These are phyloP conservation scores for Panthera uncia DNA, from an alignment of 2,113 vertebrate species.

Conservation along the genomic window DNA sequence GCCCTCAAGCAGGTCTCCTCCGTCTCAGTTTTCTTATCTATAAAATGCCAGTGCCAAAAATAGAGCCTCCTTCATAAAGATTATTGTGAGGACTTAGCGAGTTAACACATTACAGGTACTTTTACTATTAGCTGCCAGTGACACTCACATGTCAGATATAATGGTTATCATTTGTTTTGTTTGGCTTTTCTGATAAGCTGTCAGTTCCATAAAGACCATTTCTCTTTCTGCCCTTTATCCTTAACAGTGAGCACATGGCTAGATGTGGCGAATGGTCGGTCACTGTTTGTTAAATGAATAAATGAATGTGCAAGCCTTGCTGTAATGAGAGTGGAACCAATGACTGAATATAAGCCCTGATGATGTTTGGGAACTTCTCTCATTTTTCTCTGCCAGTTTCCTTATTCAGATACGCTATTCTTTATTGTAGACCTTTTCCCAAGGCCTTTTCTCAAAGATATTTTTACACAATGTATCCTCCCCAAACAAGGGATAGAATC, in stretches of 20 bases:
- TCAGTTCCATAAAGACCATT: background rate
- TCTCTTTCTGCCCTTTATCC: background rate
- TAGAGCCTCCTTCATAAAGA: background rate
- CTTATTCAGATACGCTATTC: background rate
- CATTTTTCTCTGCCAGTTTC: background rate
- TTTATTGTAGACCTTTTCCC: background rate
- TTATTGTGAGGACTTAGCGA: background rate
- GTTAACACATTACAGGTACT: background rate
- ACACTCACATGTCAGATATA: background rate
- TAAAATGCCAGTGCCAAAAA: background rate
- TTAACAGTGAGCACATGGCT: background rate
- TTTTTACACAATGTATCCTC: background rate
- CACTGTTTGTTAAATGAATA: background rate
- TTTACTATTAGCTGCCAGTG: background rate
- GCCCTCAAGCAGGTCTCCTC: background rate
- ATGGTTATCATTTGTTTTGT: background rate
- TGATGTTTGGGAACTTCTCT: background rate
- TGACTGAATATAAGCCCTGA: background rate
- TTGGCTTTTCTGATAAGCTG: background rate
- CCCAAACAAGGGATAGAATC: background rate
- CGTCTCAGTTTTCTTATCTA: background rate
- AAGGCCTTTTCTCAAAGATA: background rate
- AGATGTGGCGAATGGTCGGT: background rate
- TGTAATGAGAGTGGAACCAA: background rate
- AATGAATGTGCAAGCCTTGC: background rate